A percentile compares a stretch with the other conserved stretches of the same genome.
phyloP scores from a whole-genome alignment of 2,888 invertebrate genomes.

The Malachius bipustulatus region DNA sequence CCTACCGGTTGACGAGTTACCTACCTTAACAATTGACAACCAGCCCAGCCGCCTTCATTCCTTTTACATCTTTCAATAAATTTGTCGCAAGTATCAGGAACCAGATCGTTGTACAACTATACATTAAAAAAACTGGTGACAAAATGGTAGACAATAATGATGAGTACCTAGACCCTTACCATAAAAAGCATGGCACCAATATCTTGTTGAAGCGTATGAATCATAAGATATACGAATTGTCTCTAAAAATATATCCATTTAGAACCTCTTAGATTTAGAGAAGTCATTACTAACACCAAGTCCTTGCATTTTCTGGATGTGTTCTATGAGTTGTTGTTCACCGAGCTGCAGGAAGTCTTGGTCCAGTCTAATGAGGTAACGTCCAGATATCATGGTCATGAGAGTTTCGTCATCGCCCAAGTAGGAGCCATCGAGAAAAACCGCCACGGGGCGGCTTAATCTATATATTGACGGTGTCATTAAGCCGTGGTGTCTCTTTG shows the following conservation, averaged over 20 bases:
- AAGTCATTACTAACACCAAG: conserved; percentile 22
- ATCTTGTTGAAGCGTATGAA: conserved; percentile 37
- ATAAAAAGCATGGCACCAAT: conserved; percentile 46
- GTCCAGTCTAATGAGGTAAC: conserved; percentile 37
- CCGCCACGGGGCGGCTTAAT: conserved; percentile 38
- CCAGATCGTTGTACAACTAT: conserved; percentile 46
- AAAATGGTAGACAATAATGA: too few species aligned
- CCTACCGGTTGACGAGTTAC: background rate
- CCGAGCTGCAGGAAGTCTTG: conserved; percentile 40
- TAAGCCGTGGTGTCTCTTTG: conserved; percentile 35
- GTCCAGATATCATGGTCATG: conserved; percentile 35
- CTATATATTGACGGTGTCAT: too few species aligned
- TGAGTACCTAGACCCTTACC: too few species aligned
- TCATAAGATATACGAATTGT: conserved; percentile 43
- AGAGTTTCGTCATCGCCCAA: conserved; percentile 44
- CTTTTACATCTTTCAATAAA: conserved; percentile 44
- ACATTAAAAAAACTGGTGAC: conserved; percentile 24
- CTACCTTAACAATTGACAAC: conserved; percentile 46
- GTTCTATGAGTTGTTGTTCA: conserved; percentile 35
- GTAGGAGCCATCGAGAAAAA: conserved; percentile 40
- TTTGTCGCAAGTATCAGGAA: conserved; percentile 45
- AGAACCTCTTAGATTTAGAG: background rate
- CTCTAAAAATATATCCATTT: conserved; percentile 38
- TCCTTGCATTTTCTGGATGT: conserved; percentile 34
- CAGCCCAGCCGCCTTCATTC: conserved; percentile 40